Base-by-base conservation (phyloP, 2,888 invertebrate species). In the Rutpela maculata region DNA sequence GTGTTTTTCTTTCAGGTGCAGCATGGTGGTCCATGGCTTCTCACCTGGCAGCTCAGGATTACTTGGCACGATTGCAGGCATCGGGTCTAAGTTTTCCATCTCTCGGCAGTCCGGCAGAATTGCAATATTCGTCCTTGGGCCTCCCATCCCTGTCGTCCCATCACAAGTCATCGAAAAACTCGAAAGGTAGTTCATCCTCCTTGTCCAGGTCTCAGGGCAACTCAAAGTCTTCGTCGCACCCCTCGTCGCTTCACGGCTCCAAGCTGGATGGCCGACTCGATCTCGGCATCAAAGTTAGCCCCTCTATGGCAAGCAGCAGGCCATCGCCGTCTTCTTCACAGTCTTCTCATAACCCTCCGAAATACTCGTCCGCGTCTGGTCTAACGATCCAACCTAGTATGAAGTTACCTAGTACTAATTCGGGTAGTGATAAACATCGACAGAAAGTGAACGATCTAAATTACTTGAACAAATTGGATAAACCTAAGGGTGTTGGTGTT, bases 1-100 rank as follows among this genome's bases (percentile, higher is more conserved):
- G 7, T 9, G n/a, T 35, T 35, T 35, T 35, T 31, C 65, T 84
- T 90, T 38, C 89, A 95, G 96, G 95, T 90, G 95, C 95, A 84
- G 95, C 95, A 76, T 97, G 97, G 97, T 97, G 96, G 96, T 95
- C 95, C 22, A 96, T 97, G 95, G 96, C 96, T 59, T 95, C 95
- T 35, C 96, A 97, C 89, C 91, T 97, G 84, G 96, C 96, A 50
- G 96, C 96, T 0, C 97, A 97, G 89, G 96, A 97, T 90, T 97
- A 97, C 90, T 92, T 97, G 82, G 95, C 95, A 65, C 92, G 96
- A 78, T 90, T 97, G 81, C 96, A 96, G 89, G 95, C 95, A 3
- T 94, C 95, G 10, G 95, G 95, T 22, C 89, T 96, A 75, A 93
- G 92, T 86, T 95, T 96, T 89, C 92, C 95, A 0, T 94, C 91